phyloP scores from a whole-genome alignment of 2,113 vertebrate genomes.

The Puffinus mauretanicus region DNA sequence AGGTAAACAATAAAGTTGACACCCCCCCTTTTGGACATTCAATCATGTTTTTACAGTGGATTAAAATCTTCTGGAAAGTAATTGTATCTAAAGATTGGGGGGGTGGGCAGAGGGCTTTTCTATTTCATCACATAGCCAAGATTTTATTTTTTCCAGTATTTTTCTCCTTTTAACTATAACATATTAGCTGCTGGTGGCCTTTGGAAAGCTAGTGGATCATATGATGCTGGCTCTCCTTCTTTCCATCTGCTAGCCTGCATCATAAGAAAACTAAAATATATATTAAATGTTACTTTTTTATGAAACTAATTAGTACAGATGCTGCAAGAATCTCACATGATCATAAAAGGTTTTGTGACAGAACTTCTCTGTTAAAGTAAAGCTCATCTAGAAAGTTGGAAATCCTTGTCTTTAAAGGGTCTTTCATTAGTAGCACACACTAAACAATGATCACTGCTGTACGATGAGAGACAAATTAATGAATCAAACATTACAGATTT shows the following conservation, averaged over 20 bases:
- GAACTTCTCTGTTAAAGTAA: neutral
- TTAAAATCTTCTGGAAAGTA: neutral
- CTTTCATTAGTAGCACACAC: slow-evolving; percentile 39
- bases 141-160: neutral
- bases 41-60: neutral
- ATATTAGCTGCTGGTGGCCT: slow-evolving; percentile 34
- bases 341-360: neutral
- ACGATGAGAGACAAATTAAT: slow-evolving; percentile 63
- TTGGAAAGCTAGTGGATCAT: slow-evolving; percentile 32
- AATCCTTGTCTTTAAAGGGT: neutral
- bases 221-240: slow-evolving; percentile 47
- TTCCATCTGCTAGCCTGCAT: slow-evolving; percentile 55
- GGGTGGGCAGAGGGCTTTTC: neutral
- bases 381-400: neutral
- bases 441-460: slow-evolving; percentile 63
- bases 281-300: neutral
- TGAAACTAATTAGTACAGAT: slow-evolving; percentile 1
- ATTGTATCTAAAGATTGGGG: neutral
- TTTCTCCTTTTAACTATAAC: slow-evolving; percentile 23
- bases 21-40: neutral
- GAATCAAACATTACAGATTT: slow-evolving; percentile 69
- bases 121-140: neutral
- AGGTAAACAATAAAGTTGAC: neutral
- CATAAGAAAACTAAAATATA: neutral
- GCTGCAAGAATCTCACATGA: neutral